phyloP scores from a whole-genome alignment of 2,113 vertebrate species.

The Arenaria interpres region DNA sequence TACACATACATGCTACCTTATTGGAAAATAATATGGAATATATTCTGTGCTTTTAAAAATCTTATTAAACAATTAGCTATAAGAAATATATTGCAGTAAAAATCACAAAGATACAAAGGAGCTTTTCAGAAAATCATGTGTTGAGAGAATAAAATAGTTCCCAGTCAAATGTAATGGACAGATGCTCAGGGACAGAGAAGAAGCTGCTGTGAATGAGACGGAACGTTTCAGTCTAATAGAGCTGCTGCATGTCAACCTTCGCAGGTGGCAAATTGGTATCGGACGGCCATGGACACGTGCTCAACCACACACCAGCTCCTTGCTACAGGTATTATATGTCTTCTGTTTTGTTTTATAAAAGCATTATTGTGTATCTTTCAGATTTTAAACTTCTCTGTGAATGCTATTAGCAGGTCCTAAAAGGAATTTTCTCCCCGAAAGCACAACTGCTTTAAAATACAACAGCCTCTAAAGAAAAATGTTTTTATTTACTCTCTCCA shows the following conservation, averaged over 20 bases:
- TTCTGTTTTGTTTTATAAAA: neutral
- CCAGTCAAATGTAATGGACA: neutral
- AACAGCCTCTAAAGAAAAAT: neutral
- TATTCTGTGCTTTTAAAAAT: neutral
- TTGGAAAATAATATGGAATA: neutral
- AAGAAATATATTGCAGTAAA: neutral
- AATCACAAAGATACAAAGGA: neutral
- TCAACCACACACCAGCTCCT: conserved; percentile 85
- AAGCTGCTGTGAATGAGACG: neutral
- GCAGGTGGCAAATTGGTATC: conserved; percentile 88
- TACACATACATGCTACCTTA: neutral
- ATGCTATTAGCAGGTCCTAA: neutral
- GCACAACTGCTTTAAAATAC: neutral
- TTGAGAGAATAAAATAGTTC: neutral
- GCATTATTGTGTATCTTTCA: neutral
- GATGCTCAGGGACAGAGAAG: neutral
- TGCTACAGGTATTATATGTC: conserved; percentile 77
- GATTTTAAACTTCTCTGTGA: neutral
- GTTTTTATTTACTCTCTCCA: neutral
- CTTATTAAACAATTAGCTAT: neutral
- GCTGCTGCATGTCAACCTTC: neutral
- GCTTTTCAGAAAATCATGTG: neutral
- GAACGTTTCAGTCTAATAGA: neutral
- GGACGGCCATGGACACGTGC: conserved; percentile 84
- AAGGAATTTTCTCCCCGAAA: neutral